Base-by-base conservation (phyloP, 2,113 vertebrate species). In the Onychorhynchus coronatus region DNA sequence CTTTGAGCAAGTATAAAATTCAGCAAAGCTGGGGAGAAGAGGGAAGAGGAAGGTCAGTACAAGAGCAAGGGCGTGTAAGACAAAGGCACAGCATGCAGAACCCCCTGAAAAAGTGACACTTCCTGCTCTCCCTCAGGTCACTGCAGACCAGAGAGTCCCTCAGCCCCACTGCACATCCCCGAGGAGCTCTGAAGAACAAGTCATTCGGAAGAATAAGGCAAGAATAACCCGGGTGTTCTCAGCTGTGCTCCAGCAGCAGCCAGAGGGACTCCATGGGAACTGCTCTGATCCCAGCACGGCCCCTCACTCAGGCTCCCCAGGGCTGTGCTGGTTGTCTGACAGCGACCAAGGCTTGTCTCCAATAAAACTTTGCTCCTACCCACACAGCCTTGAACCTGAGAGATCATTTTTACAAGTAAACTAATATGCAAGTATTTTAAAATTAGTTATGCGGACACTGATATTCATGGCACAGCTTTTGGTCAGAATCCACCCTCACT, bases 281-380 rank as follows among this genome's bases (percentile, higher is more conserved):
- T 0, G 1, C 85, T 39, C 62, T 17, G 27, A 52, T 5, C 71
- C 67, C 25, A 5, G 8, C 72, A 23, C 46, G 56, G 67, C 8
- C 65, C 59, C 58, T 80, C 67, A 14, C 52, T 55, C 12, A 31
- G 78, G 86, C 68, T 65, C 58, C 41, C 66, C 27, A 53, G 27
- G 42, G 72, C 7, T 31, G 23, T 89, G 79, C n/a, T 84, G 3
- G 12, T 4, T 63, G 33, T 72, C 44, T 53, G 31, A 46, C 75
- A 75, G 9, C 14, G 11, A 44, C 77, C 73, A 83, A 80, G 80
- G 85, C 88, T 84, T 67, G 33, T 37, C 81, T 65, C 67, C 42
- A 97, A 97, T 97, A 97, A 97, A 97, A 41, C 88, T 73, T 76
- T 70, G 49, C 86, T 93, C 65, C 71, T 78, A 28, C 58, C 74